These are phyloP conservation scores for Loris lydekkerianus DNA, from an alignment of 2,797 vertebrate genomes.

Conservation along the genomic window DNA sequence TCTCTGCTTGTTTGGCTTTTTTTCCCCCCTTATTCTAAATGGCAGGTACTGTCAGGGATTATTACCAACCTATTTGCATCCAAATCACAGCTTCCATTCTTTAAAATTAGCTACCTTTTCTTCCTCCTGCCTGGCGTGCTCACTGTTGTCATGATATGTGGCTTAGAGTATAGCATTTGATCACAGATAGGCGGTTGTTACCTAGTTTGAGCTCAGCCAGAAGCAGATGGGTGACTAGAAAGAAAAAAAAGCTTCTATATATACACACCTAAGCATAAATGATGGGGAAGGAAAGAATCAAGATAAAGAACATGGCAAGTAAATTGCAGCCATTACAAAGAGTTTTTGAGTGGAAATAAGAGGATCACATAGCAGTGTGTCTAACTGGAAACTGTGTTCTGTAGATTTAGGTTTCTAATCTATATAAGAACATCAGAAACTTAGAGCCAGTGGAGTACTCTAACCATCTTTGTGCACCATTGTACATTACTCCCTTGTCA, in stretches of 20 bases:
- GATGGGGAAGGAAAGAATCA: constrained; percentile 48
- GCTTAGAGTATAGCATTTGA: constrained; percentile 44
- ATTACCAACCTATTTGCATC: constrained; percentile 73
- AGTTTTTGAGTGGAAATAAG: constrained; percentile 75
- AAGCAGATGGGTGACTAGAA: constrained; percentile 72
- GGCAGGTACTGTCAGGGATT: constrained; percentile 77
- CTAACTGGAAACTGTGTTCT: constrained; percentile 39
- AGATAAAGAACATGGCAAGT: constrained; percentile 73
- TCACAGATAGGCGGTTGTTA: constrained; percentile 67
- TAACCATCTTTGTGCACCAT: not conserved
- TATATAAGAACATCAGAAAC: not conserved
- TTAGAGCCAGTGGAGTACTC: not conserved
- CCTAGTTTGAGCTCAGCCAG: constrained; percentile 78
- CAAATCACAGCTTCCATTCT: constrained; percentile 72
- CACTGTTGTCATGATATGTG: constrained; percentile 53
- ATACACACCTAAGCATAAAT: constrained; percentile 68
- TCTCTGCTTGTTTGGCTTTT: constrained; percentile 25
- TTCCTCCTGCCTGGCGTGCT: constrained; percentile 69
- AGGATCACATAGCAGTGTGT: constrained; percentile 42
- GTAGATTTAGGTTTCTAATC: constrained; percentile 41
- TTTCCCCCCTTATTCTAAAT: constrained; percentile 65
- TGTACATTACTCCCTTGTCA: not conserved
- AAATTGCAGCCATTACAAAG: constrained; percentile 74
- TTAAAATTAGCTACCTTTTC: constrained; percentile 75
- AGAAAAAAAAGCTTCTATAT: constrained; percentile 73